Percentiles rank a stretch among this genome's conserved stretches.
Conservation (phyloP, 2,113 vertebrate genomes). For the Sylvilagus bachmani region DNA sequence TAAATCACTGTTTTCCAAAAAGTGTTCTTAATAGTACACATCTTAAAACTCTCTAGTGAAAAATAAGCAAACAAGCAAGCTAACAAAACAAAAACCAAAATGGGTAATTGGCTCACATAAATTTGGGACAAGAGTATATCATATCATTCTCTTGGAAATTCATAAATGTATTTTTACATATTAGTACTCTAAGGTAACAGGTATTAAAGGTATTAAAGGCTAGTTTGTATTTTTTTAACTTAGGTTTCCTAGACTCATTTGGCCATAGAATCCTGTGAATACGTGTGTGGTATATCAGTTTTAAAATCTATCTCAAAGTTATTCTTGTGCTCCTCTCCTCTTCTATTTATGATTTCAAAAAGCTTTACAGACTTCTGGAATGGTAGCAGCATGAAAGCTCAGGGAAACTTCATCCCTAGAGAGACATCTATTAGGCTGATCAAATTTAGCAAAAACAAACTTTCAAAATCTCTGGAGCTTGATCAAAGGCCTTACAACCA, state of each 20-base stretch:
- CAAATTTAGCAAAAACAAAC: constrained; percentile 1
- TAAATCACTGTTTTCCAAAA: background rate
- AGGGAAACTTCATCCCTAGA: background rate
- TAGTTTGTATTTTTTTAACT: background rate
- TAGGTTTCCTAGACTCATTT: background rate
- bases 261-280: background rate
- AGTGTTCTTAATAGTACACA: background rate
- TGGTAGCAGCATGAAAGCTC: background rate
- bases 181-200: background rate
- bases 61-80: background rate
- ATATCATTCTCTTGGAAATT: background rate
- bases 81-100: background rate
- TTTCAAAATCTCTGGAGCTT: background rate
- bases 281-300: background rate
- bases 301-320: background rate
- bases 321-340: background rate
- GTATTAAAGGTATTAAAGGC: background rate
- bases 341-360: constrained; percentile 45
- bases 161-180: background rate
- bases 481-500: constrained; percentile 33
- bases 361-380: background rate
- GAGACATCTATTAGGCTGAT: background rate
- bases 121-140: background rate
- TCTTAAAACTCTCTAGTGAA: constrained; percentile 11
- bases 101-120: background rate